Evolutionary conservation across 2,888 invertebrate species (phyloP).

Genomic region (Tetragnatha montana): DNA sequence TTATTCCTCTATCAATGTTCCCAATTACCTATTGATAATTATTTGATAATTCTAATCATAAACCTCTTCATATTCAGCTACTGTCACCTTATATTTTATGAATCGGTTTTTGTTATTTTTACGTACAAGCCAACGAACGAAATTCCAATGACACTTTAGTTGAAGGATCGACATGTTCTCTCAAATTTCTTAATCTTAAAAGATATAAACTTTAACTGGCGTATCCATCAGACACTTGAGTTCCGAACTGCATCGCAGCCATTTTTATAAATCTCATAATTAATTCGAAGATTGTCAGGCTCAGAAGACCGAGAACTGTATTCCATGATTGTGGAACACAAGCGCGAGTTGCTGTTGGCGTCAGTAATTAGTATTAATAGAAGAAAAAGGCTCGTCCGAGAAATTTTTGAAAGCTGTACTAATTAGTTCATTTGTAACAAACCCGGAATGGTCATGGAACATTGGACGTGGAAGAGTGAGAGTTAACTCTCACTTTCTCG

Average conservation of each 20-base stretch:
- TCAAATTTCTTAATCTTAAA: neutral
- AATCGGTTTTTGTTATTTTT: no score
- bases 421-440: constrained; percentile 49
- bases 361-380: constrained; percentile 45
- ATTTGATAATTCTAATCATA: no score
- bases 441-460: neutral
- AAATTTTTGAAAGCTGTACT: constrained; percentile 25
- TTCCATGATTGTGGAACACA: neutral
- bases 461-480: constrained; percentile 7
- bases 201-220: neutral
- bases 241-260: constrained; percentile 12
- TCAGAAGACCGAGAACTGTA: constrained; percentile 19
- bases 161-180: no score
- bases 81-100: no score
- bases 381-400: constrained; percentile 23
- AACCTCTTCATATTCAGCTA: no score
- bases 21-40: no score
- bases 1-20: no score
- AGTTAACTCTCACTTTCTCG: neutral
- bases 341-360: constrained; percentile 2
- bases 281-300: constrained; percentile 26
- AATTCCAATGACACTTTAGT: no score
- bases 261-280: constrained; percentile 40
- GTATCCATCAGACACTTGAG: neutral
- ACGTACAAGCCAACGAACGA: no score